Percentiles rank a stretch among this genome's conserved stretches.
phyloP scores from a whole-genome alignment of 2,888 invertebrate genomes.

The Agonopterix subpropinquella region DNA sequence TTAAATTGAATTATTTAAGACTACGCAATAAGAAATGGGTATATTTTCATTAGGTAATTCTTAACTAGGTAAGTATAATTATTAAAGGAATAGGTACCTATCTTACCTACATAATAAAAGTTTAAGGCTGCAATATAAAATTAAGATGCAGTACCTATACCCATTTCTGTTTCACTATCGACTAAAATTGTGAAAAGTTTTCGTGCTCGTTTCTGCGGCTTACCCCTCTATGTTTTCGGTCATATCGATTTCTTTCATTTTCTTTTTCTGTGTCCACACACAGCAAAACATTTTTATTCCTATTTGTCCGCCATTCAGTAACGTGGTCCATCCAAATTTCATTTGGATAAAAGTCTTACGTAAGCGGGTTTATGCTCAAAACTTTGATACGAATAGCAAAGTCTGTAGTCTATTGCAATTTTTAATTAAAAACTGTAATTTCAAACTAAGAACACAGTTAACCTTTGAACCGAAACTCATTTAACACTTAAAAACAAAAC shows the following conservation, averaged over 20 bases:
- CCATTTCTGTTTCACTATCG: too few relatives aligned
- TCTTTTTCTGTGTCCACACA: constrained; percentile 49
- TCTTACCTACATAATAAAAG: too few relatives aligned
- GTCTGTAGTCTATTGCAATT: not conserved
- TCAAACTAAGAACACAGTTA: not conserved
- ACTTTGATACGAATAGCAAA: constrained; percentile 21
- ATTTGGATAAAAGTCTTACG: constrained; percentile 46
- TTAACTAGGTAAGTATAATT: too few relatives aligned
- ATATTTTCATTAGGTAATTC: too few relatives aligned
- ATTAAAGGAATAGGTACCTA: too few relatives aligned
- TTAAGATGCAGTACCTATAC: too few relatives aligned
- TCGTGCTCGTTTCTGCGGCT: not conserved
- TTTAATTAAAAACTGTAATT: constrained; percentile 1
- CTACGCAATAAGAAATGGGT: too few relatives aligned
- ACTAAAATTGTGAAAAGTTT: too few relatives aligned
- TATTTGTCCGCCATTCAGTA: constrained; percentile 48
- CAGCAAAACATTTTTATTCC: constrained; percentile 43
- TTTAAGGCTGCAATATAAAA: too few relatives aligned
- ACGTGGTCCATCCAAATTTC: constrained; percentile 47
- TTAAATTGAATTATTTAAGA: too few relatives aligned
- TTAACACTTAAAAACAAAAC: constrained; percentile 49
- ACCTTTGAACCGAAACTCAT: not conserved
- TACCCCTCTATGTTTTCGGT: constrained; percentile 33
- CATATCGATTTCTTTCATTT: constrained; percentile 59
- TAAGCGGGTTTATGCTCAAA: constrained; percentile 35